A percentile compares a stretch with the other conserved stretches of the same genome.
These are phyloP conservation scores for Metallyticus violacea DNA, from an alignment of 2,888 invertebrate genomes.

Conservation along the genomic window DNA sequence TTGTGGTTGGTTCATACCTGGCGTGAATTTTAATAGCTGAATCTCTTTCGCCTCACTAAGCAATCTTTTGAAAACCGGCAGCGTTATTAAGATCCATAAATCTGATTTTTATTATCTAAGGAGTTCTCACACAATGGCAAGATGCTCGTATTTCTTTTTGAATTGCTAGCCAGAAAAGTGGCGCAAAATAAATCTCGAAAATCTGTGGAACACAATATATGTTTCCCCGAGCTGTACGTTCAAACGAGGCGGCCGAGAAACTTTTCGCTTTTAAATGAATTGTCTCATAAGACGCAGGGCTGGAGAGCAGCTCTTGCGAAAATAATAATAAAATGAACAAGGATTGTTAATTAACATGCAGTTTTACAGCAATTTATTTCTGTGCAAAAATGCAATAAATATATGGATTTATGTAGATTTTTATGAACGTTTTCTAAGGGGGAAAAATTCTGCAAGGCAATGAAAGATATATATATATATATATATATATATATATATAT, in stretches of 20 bases:
- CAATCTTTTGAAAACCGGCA: background rate
- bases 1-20: too few relatives aligned
- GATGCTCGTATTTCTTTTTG: background rate
- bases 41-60: background rate
- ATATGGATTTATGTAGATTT: too few relatives aligned
- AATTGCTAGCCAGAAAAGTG: too few relatives aligned
- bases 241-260: too few relatives aligned
- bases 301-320: background rate
- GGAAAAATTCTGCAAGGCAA: too few relatives aligned
- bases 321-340: background rate
- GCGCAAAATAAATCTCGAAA: background rate
- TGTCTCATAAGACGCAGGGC: background rate
- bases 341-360: too few relatives aligned
- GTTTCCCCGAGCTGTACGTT: too few relatives aligned
- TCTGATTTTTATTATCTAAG: background rate
- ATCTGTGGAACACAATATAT: background rate
- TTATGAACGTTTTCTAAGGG: too few relatives aligned
- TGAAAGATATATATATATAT: too few relatives aligned
- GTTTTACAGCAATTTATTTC: too few relatives aligned
- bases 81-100: background rate
- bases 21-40: background rate
- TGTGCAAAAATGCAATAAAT: too few relatives aligned
- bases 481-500: too few relatives aligned
- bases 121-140: background rate
- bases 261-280: background rate